These are phyloP conservation scores for Monopis laevigella DNA, from an alignment of 2,888 invertebrate species.

Conservation along the genomic window DNA sequence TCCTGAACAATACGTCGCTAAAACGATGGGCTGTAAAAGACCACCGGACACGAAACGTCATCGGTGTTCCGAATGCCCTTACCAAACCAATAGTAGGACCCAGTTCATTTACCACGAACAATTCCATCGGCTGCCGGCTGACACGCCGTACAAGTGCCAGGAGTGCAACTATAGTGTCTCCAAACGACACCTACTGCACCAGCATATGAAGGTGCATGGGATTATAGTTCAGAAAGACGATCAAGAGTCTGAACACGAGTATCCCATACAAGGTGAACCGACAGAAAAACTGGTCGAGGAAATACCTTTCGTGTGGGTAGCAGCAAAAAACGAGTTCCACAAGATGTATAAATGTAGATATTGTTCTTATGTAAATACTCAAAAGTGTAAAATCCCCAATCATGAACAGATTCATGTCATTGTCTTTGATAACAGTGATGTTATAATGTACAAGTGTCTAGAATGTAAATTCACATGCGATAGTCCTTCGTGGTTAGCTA, in stretches of 20 bases:
- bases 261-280: slow-evolving; percentile 29
- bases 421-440: slow-evolving; percentile 57
- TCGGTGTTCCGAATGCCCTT: slow-evolving; percentile 83
- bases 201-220: slow-evolving; percentile 82
- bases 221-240: slow-evolving; percentile 55
- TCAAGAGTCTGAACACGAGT: slow-evolving; percentile 48
- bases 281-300: slow-evolving; percentile 51
- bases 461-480: slow-evolving; percentile 84
- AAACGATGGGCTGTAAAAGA: slow-evolving; percentile 47
- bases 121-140: slow-evolving; percentile 76
- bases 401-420: slow-evolving; percentile 83
- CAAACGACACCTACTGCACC: slow-evolving; percentile 82
- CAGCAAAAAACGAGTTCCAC: slow-evolving; percentile 74
- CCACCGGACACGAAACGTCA: slow-evolving; percentile 69
- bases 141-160: slow-evolving; percentile 82
- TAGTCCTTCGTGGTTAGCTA: slow-evolving; percentile 73
- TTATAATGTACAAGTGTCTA: slow-evolving; percentile 71
- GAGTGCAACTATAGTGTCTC: slow-evolving; percentile 86
- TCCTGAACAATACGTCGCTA: slow-evolving; percentile 64
- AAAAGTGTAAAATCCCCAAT: slow-evolving; percentile 81
- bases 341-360: slow-evolving; percentile 87
- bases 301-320: slow-evolving; percentile 80
- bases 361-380: slow-evolving; percentile 85
- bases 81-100: slow-evolving; percentile 85
- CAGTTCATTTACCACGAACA: slow-evolving; percentile 89